Base-by-base conservation (phyloP, 1,140 invertebrate species). In the Nephila pilipes region DNA sequence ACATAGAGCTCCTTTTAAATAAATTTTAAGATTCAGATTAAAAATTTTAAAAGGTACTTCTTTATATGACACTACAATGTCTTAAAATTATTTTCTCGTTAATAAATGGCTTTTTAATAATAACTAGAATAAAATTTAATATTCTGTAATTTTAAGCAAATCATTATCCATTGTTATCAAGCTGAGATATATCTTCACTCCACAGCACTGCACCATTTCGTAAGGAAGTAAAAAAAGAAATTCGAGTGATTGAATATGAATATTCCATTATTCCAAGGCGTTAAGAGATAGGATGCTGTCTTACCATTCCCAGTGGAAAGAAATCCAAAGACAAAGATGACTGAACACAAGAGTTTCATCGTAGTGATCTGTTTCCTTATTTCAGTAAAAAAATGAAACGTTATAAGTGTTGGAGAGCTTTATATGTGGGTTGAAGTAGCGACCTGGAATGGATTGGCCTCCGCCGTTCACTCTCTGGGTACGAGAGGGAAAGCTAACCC, bases 401-500 rank as follows among this genome's bases (percentile, higher is more conserved):
- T 80, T 75, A 87, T 87, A 93, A 93, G 91, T 93, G 63, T 60
- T 85, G 83, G 91, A 87, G 85, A 93, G 91, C 85, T 79, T 93
- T 87, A 93, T 93, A 93, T 93, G 90, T 79, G 91, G 63, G 65
- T 80, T 80, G 83, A 29, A 79, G 91, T 93, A 60, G 83, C 91
- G 91, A 93, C 91, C 91, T 63, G 81, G 38, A 90, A 38, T 87
- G 85, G 63, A 93, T 38, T 75, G 57, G 69, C 91, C 69, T 63
- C 69, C 32, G 32, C 46, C 83, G 65, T 57, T 58, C 63, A 29
- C 36, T 83, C 91, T 85, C 83, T 93, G 85, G 91, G 91, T 93
- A 93, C 91, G 91, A 93, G 58, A 93, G 91, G 91, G 91, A 87
- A 93, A 93, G 91, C 91, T 93, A 93, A 93, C 91, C 91, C 36